Evolutionary conservation across 1,140 invertebrate species (phyloP).

Genomic region (Cherax quadricarinatus): DNA sequence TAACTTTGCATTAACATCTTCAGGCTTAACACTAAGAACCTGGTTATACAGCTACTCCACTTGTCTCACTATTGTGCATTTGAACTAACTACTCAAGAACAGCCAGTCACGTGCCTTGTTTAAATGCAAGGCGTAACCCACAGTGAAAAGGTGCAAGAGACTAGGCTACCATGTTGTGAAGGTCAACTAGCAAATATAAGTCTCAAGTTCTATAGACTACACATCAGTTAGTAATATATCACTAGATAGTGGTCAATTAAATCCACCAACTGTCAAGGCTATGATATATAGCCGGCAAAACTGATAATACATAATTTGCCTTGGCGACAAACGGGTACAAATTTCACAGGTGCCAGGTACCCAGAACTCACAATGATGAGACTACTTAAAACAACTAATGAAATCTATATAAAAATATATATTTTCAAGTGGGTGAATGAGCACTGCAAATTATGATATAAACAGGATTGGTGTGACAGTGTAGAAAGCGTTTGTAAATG

Average conservation of each 20-base stretch:
- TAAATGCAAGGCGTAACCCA: constrained; percentile 28
- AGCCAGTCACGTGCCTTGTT: constrained; percentile 46
- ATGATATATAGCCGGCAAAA: constrained; percentile 7
- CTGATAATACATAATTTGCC: constrained; percentile 5
- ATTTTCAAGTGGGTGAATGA: constrained; percentile 7
- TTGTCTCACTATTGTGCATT: constrained; percentile 36
- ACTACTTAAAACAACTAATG: constrained; percentile 6
- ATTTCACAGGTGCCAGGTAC: background rate
- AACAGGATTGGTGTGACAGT: background rate
- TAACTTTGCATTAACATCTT: constrained; percentile 29
- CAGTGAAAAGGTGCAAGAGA: constrained; percentile 44
- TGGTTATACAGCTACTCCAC: constrained; percentile 30
- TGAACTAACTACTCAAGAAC: constrained; percentile 48
- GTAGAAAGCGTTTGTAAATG: background rate
- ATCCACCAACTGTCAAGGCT: constrained; percentile 23
- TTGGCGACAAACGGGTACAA: background rate
- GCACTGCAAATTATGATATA: background rate
- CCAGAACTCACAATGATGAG: background rate
- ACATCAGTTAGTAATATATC: constrained; percentile 26
- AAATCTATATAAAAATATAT: constrained; percentile 44
- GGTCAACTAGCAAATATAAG: constrained; percentile 47
- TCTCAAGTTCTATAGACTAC: constrained; percentile 28
- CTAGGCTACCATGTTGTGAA: constrained; percentile 56
- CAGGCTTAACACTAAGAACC: constrained; percentile 33
- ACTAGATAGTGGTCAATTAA: constrained; percentile 27